Evolutionary conservation across 2,888 invertebrate species (phyloP), one percentile per base, ranked within the genome.

Genomic region (Leptopilina syphax): DNA sequence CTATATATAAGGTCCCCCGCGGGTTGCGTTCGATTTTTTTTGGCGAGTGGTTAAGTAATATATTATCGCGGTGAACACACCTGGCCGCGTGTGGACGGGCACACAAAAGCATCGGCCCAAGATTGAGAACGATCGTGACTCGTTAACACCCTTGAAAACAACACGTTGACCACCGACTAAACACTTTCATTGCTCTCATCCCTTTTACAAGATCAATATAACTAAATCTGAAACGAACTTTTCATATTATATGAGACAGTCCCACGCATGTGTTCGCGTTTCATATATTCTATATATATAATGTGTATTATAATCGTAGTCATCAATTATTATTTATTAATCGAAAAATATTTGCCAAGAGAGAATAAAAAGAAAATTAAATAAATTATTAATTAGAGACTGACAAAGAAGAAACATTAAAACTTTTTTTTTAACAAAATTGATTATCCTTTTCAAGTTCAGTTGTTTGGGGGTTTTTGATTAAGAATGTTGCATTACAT

Each of bases 1-100:
- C 54, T 70, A 57, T 73, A 73, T 50, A 73, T 73, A 73, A 57
- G 83, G 63, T 80, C 83, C 83, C 84, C 83, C 81, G 82, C 79
- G 80, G 83, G 68, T 65, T 70, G 9, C 54, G 57, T 73, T 73
- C 57, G 73, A 54, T 82, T 82, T 85, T 44, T 44, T 84, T 84
- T 81, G 83, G 85, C 84, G 87, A 86, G 87, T 88, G 88, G 88
- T 88, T 88, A 88, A 90, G 89, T 91, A 91, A 91, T 91, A 90
- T 87, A 89, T 90, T 90, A 90, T 86, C 2, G 84, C 68, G 84
- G 83, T 83, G 84, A 88, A 89, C 90, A 10, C 50, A 90, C 89
- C 90, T 90, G 89, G 89, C 84, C 85, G 81, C 80, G 84, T 77
- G 84, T 83, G 84, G 84, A 85, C 81, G 82, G 84, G 81, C 80